Conservation (phyloP, 2,113 vertebrate genomes). For the Morone saxatilis region DNA sequence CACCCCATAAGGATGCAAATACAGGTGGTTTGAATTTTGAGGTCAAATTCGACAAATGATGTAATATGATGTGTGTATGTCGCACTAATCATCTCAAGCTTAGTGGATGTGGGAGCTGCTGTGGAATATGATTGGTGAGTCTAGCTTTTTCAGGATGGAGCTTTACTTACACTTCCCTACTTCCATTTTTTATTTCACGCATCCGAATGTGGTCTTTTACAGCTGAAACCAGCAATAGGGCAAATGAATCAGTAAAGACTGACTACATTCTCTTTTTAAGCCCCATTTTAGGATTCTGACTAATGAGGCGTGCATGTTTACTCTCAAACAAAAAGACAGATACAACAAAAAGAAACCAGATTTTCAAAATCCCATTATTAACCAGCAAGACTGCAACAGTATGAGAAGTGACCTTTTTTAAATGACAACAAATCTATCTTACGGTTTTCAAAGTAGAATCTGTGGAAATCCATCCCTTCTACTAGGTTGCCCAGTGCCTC, state of each 20-base stretch:
- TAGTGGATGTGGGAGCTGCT: neutral
- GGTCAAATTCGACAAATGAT: neutral
- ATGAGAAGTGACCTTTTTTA: neutral
- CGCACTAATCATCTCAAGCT: neutral
- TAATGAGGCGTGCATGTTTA: neutral
- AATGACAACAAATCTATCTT: constrained; percentile 41
- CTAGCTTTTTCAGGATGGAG: neutral
- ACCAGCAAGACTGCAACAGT: neutral
- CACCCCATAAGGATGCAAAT: neutral
- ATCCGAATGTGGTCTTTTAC: neutral
- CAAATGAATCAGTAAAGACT: neutral
- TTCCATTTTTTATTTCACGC: neutral
- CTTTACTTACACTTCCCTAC: neutral
- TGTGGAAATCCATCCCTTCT: constrained; percentile 98
- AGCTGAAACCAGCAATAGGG: neutral
- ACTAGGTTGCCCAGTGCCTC: constrained; percentile 97
- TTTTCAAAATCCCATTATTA: neutral
- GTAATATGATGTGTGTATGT: neutral
- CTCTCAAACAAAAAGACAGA: neutral
- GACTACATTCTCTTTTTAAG: neutral
- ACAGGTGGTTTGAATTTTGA: neutral
- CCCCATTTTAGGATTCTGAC: neutral
- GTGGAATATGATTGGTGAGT: neutral
- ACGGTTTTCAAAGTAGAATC: constrained; percentile 99
- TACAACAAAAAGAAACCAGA: neutral